phyloP scores from a whole-genome alignment of 2,888 invertebrate species.

The Apocheima hispidaria region DNA sequence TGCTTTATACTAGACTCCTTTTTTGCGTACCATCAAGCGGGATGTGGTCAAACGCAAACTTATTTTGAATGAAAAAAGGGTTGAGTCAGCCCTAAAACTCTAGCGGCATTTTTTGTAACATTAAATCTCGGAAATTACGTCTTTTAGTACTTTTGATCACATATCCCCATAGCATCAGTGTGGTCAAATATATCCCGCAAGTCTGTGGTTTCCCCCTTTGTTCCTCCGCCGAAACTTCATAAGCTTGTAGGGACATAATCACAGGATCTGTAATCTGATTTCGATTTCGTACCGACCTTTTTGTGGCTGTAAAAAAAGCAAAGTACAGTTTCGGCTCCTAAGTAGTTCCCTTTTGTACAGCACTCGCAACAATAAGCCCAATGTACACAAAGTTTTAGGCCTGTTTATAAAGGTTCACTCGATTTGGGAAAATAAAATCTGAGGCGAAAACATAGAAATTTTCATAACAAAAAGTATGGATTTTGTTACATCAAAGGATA shows the following conservation, averaged over 20 bases:
- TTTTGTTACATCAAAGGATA: conserved; percentile 19
- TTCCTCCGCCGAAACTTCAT: conserved; percentile 70
- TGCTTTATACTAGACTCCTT: no score
- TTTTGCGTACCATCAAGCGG: no score
- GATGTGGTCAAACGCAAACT: no score
- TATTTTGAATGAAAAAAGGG: no score
- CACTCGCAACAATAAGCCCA: conserved; percentile 56
- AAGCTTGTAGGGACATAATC: conserved; percentile 71
- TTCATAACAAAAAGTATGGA: conserved; percentile 22
- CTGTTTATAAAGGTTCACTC: conserved; percentile 56
- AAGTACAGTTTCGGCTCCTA: conserved; percentile 63
- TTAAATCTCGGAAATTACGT: conserved; percentile 68
- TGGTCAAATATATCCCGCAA: conserved; percentile 58
- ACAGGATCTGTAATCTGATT: conserved; percentile 77
- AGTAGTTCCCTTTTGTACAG: conserved; percentile 62
- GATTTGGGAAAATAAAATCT: conserved; percentile 52
- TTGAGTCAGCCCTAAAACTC: conserved; percentile 43
- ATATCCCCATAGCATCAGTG: conserved; percentile 63
- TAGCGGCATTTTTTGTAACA: conserved; percentile 48
- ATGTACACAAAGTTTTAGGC: conserved; percentile 59
- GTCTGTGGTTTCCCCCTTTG: conserved; percentile 65
- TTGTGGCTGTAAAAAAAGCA: conserved; percentile 75
- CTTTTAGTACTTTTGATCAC: conserved; percentile 54
- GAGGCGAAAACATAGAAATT: conserved; percentile 48
- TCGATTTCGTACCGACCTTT: conserved; percentile 76